These are phyloP conservation scores for Muscina levida DNA, from an alignment of 2,888 invertebrate genomes.

Conservation along the genomic window DNA sequence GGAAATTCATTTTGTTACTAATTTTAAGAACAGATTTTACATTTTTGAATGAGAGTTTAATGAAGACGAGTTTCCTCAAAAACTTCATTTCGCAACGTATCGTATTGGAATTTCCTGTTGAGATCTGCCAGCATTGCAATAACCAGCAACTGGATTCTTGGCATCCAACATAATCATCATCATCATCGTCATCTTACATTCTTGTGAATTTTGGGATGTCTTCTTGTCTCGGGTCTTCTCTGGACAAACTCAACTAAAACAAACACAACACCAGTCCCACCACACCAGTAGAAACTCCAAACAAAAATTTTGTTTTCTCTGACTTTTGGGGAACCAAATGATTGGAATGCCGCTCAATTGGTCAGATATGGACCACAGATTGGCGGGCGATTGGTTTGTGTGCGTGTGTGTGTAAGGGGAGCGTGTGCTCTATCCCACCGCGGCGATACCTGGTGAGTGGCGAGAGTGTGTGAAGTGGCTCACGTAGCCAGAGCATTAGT, in stretches of 20 bases:
- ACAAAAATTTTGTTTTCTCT: constrained; percentile 7
- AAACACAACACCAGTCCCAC: not conserved
- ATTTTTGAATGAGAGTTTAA: no score
- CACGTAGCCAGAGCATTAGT: not conserved
- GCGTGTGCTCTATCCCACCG: no score
- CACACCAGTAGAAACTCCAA: not conserved
- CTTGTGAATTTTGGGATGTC: not conserved
- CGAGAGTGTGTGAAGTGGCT: constrained; percentile 17
- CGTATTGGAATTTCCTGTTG: no score
- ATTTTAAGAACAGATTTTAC: no score
- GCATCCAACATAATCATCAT: no score
- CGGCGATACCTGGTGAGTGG: no score
- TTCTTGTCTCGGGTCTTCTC: constrained; percentile 6
- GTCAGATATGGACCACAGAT: constrained; percentile 2
- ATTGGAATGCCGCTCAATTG: constrained; percentile 35
- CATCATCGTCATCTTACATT: constrained; percentile 11
- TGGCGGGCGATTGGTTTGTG: not conserved
- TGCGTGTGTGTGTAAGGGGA: constrained; percentile 33
- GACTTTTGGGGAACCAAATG: constrained; percentile 6
- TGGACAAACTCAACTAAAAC: constrained; percentile 6
- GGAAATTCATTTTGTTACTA: no score
- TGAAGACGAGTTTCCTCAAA: no score
- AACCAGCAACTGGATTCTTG: no score
- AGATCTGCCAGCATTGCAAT: not conserved
- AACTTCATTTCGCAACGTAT: no score